Base-by-base conservation (phyloP, 2,797 vertebrate species). In the Choloepus didactylus region DNA sequence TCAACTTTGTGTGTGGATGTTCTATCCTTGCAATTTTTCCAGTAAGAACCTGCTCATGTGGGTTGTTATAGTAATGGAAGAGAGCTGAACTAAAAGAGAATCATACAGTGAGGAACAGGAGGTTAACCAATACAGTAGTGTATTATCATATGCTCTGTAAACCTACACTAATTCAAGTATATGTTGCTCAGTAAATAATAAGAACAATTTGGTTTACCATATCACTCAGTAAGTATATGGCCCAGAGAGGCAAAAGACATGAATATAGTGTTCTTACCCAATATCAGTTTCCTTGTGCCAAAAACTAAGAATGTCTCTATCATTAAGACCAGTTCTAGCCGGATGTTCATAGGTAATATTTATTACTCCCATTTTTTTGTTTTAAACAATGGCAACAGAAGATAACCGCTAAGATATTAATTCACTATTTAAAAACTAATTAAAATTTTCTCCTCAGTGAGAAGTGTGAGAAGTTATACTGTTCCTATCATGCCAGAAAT, bases 291-390 rank as follows among this genome's bases (percentile, higher is more conserved):
- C 35, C 77, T n/a, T 67, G 49, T 79, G 44, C 21, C 56, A 11
- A 86, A 76, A 87, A 69, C 25, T 92, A 77, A 93, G 79, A 87
- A 49, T 69, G 41, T 73, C 56, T 46, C 70, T 69, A 31, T 29
- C 27, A 76, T 59, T 72, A 66, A 69, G 54, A 64, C 23, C 6
- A 69, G 89, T 51, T 91, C n/a, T 49, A 69, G 19, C 0, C 38
- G 23, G 31, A 27, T 84, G 23, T 76, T 88, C 41, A 81, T 8
- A 76, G n/a, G 23, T 8, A 60, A 44, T 60, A 81, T 29, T 62
- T n/a, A 73, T 60, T 76, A 56, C 11, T 70, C 6, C 41, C 51
- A 70, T 84, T 60, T 76, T 76, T 12, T 80, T 12, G 35, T 9
- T 38, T 92, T 76, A 62, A 23, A 49, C 8, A 25, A 29, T 81